Evolutionary conservation across 2,797 vertebrate genomes (phyloP).

Genomic region (Acipenser oxyrinchus): DNA sequence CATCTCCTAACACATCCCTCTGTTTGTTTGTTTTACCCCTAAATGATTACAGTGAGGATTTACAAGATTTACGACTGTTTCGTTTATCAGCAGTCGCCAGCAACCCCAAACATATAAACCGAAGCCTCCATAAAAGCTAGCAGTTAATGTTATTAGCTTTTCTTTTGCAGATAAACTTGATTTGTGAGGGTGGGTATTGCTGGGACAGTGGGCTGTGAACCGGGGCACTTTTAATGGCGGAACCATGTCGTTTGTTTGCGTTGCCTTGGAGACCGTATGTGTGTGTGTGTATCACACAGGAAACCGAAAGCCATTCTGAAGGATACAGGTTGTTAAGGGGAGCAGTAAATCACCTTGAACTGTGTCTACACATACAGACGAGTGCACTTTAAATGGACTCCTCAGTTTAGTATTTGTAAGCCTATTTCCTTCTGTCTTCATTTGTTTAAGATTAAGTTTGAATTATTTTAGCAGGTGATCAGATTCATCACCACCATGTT

Average conservation of each 20-base stretch:
- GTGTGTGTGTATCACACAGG: neutral
- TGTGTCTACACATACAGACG: neutral
- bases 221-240: neutral
- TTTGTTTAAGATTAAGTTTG: neutral
- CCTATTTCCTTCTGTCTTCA: neutral
- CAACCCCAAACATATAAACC: neutral
- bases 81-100: no score
- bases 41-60: no score
- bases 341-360: conserved; percentile 13
- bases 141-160: neutral
- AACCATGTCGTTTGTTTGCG: conserved; percentile 1
- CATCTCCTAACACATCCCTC: no score
- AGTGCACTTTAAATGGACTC: neutral
- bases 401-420: neutral
- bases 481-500: no score
- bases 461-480: no score
- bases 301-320: conserved; percentile 15
- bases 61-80: no score
- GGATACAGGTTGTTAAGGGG: conserved; percentile 20
- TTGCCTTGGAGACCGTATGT: conserved; percentile 29
- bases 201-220: neutral
- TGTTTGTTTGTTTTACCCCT: no score
- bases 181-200: neutral
- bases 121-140: neutral
- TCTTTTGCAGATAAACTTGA: neutral